Base-by-base conservation (phyloP, 2,113 vertebrate genomes). In the Neodon shergylaensis region DNA sequence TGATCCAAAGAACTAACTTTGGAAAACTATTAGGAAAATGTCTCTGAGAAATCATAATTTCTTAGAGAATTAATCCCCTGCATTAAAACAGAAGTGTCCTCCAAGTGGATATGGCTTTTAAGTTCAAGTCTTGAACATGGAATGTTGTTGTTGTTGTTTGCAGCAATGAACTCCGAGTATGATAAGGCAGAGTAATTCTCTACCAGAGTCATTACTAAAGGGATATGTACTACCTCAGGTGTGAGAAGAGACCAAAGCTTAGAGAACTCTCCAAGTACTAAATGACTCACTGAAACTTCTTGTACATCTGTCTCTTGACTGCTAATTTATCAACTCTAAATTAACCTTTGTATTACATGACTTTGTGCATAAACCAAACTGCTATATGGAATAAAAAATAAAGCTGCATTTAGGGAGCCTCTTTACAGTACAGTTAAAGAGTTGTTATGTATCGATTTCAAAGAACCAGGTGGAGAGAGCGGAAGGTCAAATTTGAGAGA, bases 261-360 rank as follows among this genome's bases (percentile, higher is more conserved):
- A 91, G 92, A 96, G 91, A 96, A 92, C 92, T 98, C 88, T 92
- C 77, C 96, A 97, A 97, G 94, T 96, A 98, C 95, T 98, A 98
- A 98, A 98, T 97, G 96, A 94, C 95, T 94, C 86, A 88, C 93
- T 95, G 97, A 96, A 97, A 96, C 96, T 98, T 97, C 97, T 93
- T 92, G 90, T 14, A 21, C 96, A 85, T 85, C 97, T 98, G 86
- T 92, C 97, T 97, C 92, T 92, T 85, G 94, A 26, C 54, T 0
- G 73, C 96, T 98, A 98, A 98, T 98, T 98, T 97, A 98, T 98
- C 98, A 98, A 96, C 72, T 90, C 92, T 36, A 54, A 97, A 97
- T 97, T 98, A 96, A 90, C 91, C 77, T 98, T 98, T 98, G 91
- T 97, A 97, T 98, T 95, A 36, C 47, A 84, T 74, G 96, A 95